Conservation (phyloP, 2,888 invertebrate species). For the Taenaris catops region DNA sequence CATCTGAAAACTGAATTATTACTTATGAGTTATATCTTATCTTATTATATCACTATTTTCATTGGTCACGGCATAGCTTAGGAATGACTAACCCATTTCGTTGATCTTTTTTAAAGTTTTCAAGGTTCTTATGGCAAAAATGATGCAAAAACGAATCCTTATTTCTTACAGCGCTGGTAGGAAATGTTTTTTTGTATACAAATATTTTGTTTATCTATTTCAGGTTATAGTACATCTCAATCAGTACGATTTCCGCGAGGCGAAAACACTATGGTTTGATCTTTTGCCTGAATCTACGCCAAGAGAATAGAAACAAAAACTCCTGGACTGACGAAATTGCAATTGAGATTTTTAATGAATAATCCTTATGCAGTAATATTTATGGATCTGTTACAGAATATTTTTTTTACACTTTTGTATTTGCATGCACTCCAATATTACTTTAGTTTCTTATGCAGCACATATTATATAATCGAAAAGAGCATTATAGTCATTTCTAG, state of each 20-base stretch:
- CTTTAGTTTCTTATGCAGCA: not conserved
- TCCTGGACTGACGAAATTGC: no score
- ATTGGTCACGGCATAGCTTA: no score
- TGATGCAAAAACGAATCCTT: no score
- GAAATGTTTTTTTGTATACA: no score
- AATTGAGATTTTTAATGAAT: conserved; percentile 3
- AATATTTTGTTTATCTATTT: conserved; percentile 35
- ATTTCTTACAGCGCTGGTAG: no score
- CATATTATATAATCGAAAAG: not conserved
- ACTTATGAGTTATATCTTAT: no score
- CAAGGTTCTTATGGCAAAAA: no score
- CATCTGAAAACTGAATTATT: no score
- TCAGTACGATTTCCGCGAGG: conserved; percentile 83
- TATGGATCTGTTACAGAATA: conserved; percentile 14
- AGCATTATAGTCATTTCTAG: no score
- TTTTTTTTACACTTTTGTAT: conserved; percentile 1
- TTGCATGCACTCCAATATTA: not conserved
- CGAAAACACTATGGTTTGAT: conserved; percentile 87
- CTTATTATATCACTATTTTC: no score
- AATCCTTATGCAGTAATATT: conserved; percentile 11
- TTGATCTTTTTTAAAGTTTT: no score
- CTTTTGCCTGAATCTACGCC: conserved; percentile 78
- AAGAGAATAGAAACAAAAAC: conserved; percentile 41
- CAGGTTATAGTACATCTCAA: conserved; percentile 83
- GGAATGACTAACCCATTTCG: no score